Evolutionary conservation across 2,113 vertebrate genomes (phyloP), one percentile per base, ranked within the genome.

Genomic region (Nyctereutes procyonoides): DNA sequence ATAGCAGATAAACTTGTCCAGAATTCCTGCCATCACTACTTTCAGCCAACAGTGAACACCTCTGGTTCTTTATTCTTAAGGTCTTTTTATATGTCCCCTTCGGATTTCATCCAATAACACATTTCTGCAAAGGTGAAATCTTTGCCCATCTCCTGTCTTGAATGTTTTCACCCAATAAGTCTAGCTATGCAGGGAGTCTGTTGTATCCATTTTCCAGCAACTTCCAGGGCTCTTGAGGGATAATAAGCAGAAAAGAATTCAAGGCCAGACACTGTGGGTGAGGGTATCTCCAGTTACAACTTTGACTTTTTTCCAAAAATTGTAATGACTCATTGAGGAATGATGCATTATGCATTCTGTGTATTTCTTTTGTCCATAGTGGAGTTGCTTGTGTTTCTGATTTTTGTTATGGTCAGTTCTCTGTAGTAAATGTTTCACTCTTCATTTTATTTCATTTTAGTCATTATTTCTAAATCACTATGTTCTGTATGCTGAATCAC

Each of bases 201-300:
- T 73, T 88, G 69, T 79, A n/a, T 85, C 56, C 30, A 15, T 89
- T 96, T 95, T 88, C 63, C 60, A 60, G 28, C 67, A 86, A 58
- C n/a, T 81, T 91, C 22, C 22, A 53, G 38, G n/a, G n/a, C 84
- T 95, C 77, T 94, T 32, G 35, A 84, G 35, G n/a, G 74, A 63
- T 89, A 71, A 84, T 80, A 63, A 91, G 56, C 51, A 53, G 26
- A 43, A 35, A 32, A 89, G 96, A 96, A 32, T 74, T 89, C 79
- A 55, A 96, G 95, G 69, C 80, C 94, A 90, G 87, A 93, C 84
- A 35, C 15, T 83, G 51, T 84, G 63, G 67, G 69, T 85, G 63
- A 93, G 65, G 63, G 82, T 80, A n/a, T 90, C 53, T 93, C 85
- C 5, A 0, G 24, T 58, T 85, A 58, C 73, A 80, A 93, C 51